These are phyloP conservation scores for Sciaenops ocellatus DNA, from an alignment of 2,797 vertebrate species.

Conservation along the genomic window DNA sequence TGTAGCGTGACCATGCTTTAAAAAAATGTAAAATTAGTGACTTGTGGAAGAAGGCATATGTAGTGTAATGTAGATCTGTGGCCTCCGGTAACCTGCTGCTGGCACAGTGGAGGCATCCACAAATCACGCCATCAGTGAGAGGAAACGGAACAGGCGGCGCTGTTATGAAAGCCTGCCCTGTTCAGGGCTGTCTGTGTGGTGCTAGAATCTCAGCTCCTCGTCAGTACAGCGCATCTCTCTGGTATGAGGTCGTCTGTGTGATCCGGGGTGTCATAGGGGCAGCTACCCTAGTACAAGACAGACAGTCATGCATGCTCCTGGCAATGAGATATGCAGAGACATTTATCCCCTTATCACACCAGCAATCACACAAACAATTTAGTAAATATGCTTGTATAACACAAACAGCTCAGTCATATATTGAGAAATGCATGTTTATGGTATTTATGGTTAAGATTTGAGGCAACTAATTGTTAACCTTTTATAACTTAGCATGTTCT, in stretches of 20 bases:
- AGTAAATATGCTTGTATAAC: constrained; percentile 35
- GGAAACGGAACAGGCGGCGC: constrained; percentile 63
- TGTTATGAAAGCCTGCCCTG: constrained; percentile 71
- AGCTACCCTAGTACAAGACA: constrained; percentile 47
- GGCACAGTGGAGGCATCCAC: constrained; percentile 47
- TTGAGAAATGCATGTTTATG: constrained; percentile 17
- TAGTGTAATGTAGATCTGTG: constrained; percentile 1
- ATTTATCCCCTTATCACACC: constrained; percentile 46
- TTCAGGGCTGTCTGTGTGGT: constrained; percentile 71
- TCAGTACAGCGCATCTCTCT: constrained; percentile 78
- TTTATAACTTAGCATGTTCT: neutral
- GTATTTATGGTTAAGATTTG: neutral
- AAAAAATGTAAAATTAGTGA: constrained; percentile 19
- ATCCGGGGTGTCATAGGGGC: constrained; percentile 75
- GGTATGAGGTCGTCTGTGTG: constrained; percentile 77
- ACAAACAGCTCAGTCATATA: constrained; percentile 29
- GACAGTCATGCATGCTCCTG: constrained; percentile 55
- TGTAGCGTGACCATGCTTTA: neutral
- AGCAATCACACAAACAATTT: constrained; percentile 42
- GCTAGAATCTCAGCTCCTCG: constrained; percentile 65
- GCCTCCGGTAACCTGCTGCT: constrained; percentile 47
- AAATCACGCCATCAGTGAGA: constrained; percentile 68
- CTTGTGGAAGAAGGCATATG: neutral
- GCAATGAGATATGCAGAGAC: constrained; percentile 57
- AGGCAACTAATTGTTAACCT: neutral